phyloP scores from a whole-genome alignment of 2,797 vertebrate genomes.

The Coranthus polyacanthus region DNA sequence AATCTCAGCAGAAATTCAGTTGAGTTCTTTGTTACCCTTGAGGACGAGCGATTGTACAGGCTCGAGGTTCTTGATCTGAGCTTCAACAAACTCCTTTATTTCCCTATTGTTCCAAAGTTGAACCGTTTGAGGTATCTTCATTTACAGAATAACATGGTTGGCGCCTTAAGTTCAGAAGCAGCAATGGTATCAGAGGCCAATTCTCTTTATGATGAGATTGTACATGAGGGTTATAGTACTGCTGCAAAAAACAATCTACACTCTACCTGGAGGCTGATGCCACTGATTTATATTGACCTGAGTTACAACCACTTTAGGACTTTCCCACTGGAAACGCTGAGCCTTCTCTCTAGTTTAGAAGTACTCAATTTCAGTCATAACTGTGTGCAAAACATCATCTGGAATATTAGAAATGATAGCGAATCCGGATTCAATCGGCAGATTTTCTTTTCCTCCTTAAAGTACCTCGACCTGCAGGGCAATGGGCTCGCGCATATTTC shows the following conservation, averaged over 20 bases:
- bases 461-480: constrained; percentile 73
- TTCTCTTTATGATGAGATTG: constrained; percentile 73
- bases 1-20: constrained; percentile 86
- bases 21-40: constrained; percentile 79
- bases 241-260: constrained; percentile 58
- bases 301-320: constrained; percentile 85
- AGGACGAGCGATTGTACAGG: constrained; percentile 65
- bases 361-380: constrained; percentile 84
- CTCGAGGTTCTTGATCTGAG: constrained; percentile 86
- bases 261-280: constrained; percentile 53
- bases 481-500: constrained; percentile 75
- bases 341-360: constrained; percentile 77
- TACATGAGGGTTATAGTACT: constrained; percentile 28
- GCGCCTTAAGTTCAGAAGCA: constrained; percentile 72
- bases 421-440: constrained; percentile 31
- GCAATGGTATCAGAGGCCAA: constrained; percentile 57
- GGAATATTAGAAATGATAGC: constrained; percentile 57
- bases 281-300: constrained; percentile 82
- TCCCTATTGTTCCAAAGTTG: constrained; percentile 82
- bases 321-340: constrained; percentile 82
- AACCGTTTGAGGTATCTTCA: constrained; percentile 80
- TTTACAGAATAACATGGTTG: constrained; percentile 85
- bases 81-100: constrained; percentile 84
- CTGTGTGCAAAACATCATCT: constrained; percentile 80
- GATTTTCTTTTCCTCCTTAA: constrained; percentile 73